Conservation (phyloP, 1,140 invertebrate genomes). For the Chelonus insularis region DNA sequence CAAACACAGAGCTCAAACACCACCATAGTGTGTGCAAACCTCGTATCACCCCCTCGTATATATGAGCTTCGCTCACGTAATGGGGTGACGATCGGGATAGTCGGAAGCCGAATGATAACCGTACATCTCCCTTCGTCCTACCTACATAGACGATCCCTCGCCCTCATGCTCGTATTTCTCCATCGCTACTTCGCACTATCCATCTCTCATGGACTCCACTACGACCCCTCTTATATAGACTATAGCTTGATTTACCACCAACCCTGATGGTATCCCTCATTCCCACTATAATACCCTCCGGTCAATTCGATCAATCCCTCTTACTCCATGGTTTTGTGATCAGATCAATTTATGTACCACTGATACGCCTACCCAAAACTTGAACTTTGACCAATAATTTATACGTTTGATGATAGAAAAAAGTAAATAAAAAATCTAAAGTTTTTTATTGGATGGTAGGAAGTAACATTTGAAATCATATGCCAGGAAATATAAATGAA, state of each 20-base stretch:
- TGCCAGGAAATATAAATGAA: too few species aligned
- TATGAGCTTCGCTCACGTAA: constrained; percentile 28
- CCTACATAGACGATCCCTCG: background rate
- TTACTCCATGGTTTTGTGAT: constrained; percentile 28
- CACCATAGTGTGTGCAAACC: constrained; percentile 20
- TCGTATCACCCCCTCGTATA: constrained; percentile 24
- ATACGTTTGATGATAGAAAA: background rate
- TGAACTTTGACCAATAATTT: constrained; percentile 5
- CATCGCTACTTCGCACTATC: constrained; percentile 14
- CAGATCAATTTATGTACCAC: constrained; percentile 22
- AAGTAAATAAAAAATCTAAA: background rate
- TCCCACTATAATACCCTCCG: constrained; percentile 5
- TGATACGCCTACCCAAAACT: constrained; percentile 15
- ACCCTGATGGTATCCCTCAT: constrained; percentile 11
- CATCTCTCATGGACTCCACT: constrained; percentile 16
- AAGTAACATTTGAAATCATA: too few species aligned
- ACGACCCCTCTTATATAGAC: constrained; percentile 13
- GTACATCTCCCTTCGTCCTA: constrained; percentile 21
- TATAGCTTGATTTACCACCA: constrained; percentile 25
- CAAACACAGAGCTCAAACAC: constrained; percentile 32
- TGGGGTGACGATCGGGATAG: constrained; percentile 40
- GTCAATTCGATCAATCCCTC: constrained; percentile 26
- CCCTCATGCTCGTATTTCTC: constrained; percentile 3
- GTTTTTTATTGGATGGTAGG: background rate
- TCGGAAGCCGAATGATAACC: constrained; percentile 25